Evolutionary conservation across 2,888 invertebrate species (phyloP).

Genomic region (Agrotis ipsilon): DNA sequence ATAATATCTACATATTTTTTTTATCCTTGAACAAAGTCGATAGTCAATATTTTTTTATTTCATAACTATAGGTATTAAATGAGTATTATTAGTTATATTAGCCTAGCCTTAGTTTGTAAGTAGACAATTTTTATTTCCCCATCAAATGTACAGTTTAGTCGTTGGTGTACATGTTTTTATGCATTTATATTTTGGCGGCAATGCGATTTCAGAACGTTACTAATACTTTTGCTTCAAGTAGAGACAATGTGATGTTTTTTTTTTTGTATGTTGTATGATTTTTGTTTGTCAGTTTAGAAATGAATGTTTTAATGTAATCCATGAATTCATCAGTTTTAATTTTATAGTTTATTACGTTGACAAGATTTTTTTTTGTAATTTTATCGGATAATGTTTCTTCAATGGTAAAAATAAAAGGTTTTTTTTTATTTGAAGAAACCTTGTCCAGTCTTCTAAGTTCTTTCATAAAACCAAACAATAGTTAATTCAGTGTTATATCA

Average conservation of each 20-base stretch:
- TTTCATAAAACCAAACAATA: constrained; percentile 15
- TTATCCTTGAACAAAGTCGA: constrained; percentile 60
- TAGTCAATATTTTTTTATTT: constrained; percentile 67
- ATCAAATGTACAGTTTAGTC: constrained; percentile 42
- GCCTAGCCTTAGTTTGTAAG: constrained; percentile 80
- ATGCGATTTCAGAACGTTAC: constrained; percentile 72
- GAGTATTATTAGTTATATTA: constrained; percentile 84
- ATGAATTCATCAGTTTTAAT: constrained; percentile 31
- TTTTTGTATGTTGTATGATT: constrained; percentile 19
- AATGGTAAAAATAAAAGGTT: background rate
- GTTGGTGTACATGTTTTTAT: constrained; percentile 63
- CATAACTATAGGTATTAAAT: constrained; percentile 76
- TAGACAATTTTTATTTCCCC: constrained; percentile 76
- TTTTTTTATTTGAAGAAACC: constrained; percentile 10
- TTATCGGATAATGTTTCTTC: background rate
- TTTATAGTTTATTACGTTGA: constrained; percentile 27
- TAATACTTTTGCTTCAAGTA: constrained; percentile 40
- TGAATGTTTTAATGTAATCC: constrained; percentile 11
- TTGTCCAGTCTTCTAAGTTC: background rate
- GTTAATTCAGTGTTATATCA: constrained; percentile 22
- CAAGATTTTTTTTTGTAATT: background rate
- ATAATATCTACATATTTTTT: constrained; percentile 27
- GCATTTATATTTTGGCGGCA: constrained; percentile 75
- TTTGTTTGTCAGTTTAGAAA: constrained; percentile 32
- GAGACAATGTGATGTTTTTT: constrained; percentile 36